A percentile compares a stretch with the other conserved stretches of the same genome.
Conservation (phyloP, 2,888 invertebrate species). For the Cyclophora punctaria region DNA sequence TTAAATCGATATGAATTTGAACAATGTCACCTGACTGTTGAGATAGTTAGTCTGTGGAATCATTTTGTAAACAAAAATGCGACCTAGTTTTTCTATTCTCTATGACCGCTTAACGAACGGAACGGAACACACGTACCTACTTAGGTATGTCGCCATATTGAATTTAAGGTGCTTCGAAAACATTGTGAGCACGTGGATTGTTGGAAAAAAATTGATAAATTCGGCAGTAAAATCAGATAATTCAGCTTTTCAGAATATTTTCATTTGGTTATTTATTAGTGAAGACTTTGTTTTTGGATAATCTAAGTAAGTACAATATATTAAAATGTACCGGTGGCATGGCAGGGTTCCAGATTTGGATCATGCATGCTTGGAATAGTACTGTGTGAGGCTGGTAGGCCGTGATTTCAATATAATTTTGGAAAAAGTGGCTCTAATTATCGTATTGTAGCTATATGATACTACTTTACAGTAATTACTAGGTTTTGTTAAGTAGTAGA, state of each 20-base stretch:
- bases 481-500: no score
- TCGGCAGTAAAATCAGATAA: constrained; percentile 55
- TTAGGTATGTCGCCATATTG: constrained; percentile 75
- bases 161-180: constrained; percentile 78
- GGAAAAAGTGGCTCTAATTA: no score
- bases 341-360: constrained; percentile 46
- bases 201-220: constrained; percentile 62
- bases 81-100: no score
- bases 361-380: constrained; percentile 30
- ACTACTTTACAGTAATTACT: no score
- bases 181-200: constrained; percentile 82
- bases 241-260: constrained; percentile 37
- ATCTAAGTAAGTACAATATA: constrained; percentile 53
- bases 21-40: no score
- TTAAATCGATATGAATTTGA: no score
- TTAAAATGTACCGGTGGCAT: constrained; percentile 46
- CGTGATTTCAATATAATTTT: constrained; percentile 8
- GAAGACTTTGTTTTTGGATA: constrained; percentile 38
- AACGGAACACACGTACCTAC: no score
- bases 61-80: no score
- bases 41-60: no score
- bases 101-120: no score
- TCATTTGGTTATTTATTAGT: constrained; percentile 35
- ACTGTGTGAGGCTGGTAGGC: constrained; percentile 18
- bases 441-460: no score